Base-by-base conservation (phyloP, 2,113 vertebrate genomes). In the Himantopus leucocephalus region DNA sequence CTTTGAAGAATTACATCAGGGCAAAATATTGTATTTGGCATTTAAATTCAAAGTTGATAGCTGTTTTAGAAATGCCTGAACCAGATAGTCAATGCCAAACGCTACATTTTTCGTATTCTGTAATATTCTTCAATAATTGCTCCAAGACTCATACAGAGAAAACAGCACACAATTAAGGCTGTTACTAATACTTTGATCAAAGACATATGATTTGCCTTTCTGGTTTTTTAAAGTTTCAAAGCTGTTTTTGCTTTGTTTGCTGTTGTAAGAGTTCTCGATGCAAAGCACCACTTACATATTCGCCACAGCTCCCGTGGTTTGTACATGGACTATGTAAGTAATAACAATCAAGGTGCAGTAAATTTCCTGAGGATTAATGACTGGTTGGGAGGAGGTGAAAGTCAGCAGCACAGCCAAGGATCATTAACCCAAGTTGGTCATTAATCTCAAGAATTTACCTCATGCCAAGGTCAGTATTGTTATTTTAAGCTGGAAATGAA, bases 291-390 rank as follows among this genome's bases (percentile, higher is more conserved):
- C 27, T 48, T 48, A 37, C 9, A 71, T 23, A 45, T 58, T 83
- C 5, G 10, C 23, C 27, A 12, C 55, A 56, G 47, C 29, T 90
- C 64, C 82, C 50, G 60, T 90, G 75, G 32, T 32, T 70, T 55
- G 59, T 53, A 30, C 45, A 66, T 77, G 88, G 95, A 68, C 84
- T 95, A 87, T 90, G 82, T 94, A 94, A 98, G 85, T 88, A 94
- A 84, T 87, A 97, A 92, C 80, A 92, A 95, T 81, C 73, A 95
- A 97, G 93, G 80, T 90, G 90, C 94, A 96, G 86, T 92, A 74
- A 92, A 97, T 96, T 97, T 98, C 96, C 92, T 97, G 90, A 95
- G 93, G 87, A 98, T 97, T 98, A 96, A 97, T 94, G 88, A 83
- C 82, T 6, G 24, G 48, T 77, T 94, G 90, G 85, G 87, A 94